Base-by-base conservation (phyloP, 2,888 invertebrate species). In the Phyllotreta striolata region DNA sequence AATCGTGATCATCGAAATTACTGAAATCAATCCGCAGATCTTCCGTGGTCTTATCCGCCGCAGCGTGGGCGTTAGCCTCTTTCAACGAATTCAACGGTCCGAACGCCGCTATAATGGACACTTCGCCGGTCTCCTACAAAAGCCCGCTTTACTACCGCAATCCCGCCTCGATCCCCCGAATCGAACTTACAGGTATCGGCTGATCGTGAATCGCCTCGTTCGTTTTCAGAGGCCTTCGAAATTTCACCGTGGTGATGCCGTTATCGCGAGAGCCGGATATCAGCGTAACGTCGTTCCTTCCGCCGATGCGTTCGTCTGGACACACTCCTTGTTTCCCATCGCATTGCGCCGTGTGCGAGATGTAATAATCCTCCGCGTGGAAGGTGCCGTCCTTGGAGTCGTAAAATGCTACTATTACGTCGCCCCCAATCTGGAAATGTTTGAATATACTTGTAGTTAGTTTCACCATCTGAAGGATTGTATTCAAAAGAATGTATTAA, bases 291-390 rank as follows among this genome's bases (percentile, higher is more conserved):
- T 74, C 73, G 55, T 74, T 89, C 88, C 54, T 92, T 86, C 70
- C 89, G 87, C 5, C 91, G 8, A 95, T 85, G 46, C 91, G 84
- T 67, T 88, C 87, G 77, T 95, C 95, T 0, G 95, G 95, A 75
- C 95, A 96, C 4, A 94, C 94, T 0, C 95, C 95, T 39, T 86
- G 86, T 72, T 87, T 87, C 0, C 93, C 93, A 77, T 93, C 93
- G 74, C 93, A 94, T 79, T 93, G 91, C 0, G 93, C 87, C 58
- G 89, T 83, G 70, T 91, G 90, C 0, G 92, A 90, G 80, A 96
- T 89, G 76, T 89, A 91, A 80, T 95, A 96, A 82, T 96, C 96
- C 8, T 89, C 88, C 1, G 92, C 94, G 56, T 88, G 86, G 62
- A 93, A 95, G 34, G 84, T 83, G 72, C 83, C 85, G 4, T 83